Conservation (phyloP, 2,888 invertebrate genomes). For the Harpalus rubripes region DNA sequence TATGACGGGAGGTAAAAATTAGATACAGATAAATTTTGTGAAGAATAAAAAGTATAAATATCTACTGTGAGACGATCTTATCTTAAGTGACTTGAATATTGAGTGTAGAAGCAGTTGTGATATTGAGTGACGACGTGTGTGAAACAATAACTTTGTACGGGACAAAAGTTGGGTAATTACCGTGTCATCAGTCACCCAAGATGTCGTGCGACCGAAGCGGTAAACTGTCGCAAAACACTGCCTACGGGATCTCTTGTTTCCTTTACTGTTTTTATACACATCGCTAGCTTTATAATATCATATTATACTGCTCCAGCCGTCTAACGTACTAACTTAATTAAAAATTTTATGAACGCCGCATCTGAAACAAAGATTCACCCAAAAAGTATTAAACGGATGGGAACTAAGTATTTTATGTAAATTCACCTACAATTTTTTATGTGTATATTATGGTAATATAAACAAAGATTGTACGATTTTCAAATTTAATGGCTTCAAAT, state of each 20-base stretch:
- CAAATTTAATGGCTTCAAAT: too few relatives aligned
- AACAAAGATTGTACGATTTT: too few relatives aligned
- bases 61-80: background rate
- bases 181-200: conserved; percentile 19
- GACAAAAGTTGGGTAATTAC: conserved; percentile 29
- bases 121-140: conserved; percentile 15
- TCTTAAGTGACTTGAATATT: background rate
- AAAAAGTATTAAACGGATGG: too few relatives aligned
- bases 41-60: background rate
- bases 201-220: background rate
- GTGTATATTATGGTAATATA: too few relatives aligned
- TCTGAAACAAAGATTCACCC: too few relatives aligned
- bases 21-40: too few relatives aligned
- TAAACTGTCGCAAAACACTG: conserved; percentile 8
- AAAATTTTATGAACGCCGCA: background rate
- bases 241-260: conserved; percentile 11
- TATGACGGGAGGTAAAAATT: too few relatives aligned
- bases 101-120: background rate
- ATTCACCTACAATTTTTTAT: too few relatives aligned
- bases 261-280: background rate
- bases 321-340: background rate
- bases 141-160: conserved; percentile 17
- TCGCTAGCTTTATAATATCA: conserved; percentile 13
- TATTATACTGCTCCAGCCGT: background rate
- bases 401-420: too few relatives aligned